These are phyloP conservation scores for Caradrina clavipalpis DNA, from an alignment of 2,888 invertebrate species.

Conservation along the genomic window DNA sequence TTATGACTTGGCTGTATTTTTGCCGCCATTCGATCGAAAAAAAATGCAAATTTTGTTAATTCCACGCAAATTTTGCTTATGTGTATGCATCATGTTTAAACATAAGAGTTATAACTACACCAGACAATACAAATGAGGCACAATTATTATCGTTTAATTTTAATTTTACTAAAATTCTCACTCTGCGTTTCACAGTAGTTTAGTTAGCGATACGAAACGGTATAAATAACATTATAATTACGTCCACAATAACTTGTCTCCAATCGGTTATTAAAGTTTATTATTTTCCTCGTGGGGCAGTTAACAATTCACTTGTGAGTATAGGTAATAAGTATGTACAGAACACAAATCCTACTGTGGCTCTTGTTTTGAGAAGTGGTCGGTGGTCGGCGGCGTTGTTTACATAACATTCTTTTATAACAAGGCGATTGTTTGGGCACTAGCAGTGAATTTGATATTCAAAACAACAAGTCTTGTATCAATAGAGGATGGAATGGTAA, in stretches of 20 bases:
- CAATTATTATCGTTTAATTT: constrained; percentile 17
- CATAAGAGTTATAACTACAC: constrained; percentile 14
- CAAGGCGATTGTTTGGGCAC: constrained; percentile 80
- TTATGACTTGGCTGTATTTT: constrained; percentile 4
- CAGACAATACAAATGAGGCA: constrained; percentile 23
- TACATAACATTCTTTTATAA: constrained; percentile 80
- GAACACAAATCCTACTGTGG: constrained; percentile 68
- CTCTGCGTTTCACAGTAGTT: constrained; percentile 32
- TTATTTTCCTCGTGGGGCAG: constrained; percentile 35
- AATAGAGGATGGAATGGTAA: constrained; percentile 70
- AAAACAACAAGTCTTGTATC: constrained; percentile 73
- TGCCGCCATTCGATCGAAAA: constrained; percentile 16
- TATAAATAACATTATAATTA: constrained; percentile 26
- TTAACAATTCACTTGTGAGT: constrained; percentile 50
- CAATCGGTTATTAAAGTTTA: constrained; percentile 29
- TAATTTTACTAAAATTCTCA: constrained; percentile 34
- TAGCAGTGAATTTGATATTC: constrained; percentile 72
- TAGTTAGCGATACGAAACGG: constrained; percentile 30
- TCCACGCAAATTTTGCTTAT: constrained; percentile 29
- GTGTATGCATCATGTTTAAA: constrained; percentile 17
- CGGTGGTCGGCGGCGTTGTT: constrained; percentile 72
- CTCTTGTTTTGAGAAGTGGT: constrained; percentile 75
- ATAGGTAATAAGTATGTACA: constrained; percentile 48
- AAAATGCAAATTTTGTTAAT: constrained; percentile 47
- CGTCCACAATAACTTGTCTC: constrained; percentile 26